Conservation (phyloP, 2,797 vertebrate genomes). For the Leptatherina wallacei region DNA sequence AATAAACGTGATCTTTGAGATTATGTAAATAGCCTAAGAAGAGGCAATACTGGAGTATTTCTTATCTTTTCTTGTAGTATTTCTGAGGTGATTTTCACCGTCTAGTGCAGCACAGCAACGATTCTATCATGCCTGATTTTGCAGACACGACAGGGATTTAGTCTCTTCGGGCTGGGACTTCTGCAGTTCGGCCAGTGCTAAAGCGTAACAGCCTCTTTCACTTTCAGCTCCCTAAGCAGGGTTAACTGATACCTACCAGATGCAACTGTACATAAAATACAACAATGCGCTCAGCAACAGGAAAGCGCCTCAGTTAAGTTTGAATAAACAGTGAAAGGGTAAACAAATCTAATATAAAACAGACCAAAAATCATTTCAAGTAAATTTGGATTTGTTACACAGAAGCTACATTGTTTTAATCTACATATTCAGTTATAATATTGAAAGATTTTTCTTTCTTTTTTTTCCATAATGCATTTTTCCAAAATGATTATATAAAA, state of each 20-base stretch:
- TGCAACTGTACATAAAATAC: slow-evolving; percentile 69
- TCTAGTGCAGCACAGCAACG: slow-evolving; percentile 44
- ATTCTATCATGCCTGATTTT: slow-evolving; percentile 64
- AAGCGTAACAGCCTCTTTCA: slow-evolving; percentile 74
- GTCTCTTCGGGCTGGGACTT: slow-evolving; percentile 63
- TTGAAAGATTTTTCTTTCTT: neutral
- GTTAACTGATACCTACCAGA: slow-evolving; percentile 73
- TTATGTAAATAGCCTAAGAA: neutral
- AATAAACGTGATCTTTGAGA: neutral
- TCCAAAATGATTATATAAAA: too few relatives aligned
- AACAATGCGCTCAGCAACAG: slow-evolving; percentile 31
- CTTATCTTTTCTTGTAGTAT: slow-evolving; percentile 10
- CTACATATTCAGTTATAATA: slow-evolving; percentile 9
- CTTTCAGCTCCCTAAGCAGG: slow-evolving; percentile 66
- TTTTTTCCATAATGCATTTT: too few relatives aligned
- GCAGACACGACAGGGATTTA: slow-evolving; percentile 64
- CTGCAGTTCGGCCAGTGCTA: slow-evolving; percentile 65
- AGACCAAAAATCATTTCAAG: neutral
- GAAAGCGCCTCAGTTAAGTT: slow-evolving; percentile 26
- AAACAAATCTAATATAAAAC: slow-evolving; percentile 24
- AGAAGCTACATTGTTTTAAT: neutral
- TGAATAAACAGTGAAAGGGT: slow-evolving; percentile 36
- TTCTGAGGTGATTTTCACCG: slow-evolving; percentile 20
- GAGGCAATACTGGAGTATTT: neutral
- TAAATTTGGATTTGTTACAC: slow-evolving; percentile 8